A percentile compares a stretch with the other conserved stretches of the same genome.
These are phyloP conservation scores for Mamestra brassicae DNA, from an alignment of 2,888 invertebrate genomes.

Conservation along the genomic window DNA sequence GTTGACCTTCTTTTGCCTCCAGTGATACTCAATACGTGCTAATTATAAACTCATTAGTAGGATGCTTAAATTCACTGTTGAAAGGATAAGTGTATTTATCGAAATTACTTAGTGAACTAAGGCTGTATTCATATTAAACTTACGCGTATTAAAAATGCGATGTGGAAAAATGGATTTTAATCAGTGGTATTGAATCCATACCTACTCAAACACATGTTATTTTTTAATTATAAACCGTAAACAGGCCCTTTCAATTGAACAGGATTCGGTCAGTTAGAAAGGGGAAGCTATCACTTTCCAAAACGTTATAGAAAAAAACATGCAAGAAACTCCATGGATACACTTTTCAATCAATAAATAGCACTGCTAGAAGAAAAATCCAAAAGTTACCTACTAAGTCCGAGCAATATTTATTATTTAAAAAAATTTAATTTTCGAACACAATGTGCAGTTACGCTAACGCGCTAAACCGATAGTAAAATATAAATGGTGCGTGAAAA, in stretches of 20 bases:
- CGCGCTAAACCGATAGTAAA: slow-evolving; percentile 74
- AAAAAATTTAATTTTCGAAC: slow-evolving; percentile 38
- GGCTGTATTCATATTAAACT: background rate
- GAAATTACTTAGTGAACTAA: too few relatives aligned
- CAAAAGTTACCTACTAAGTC: background rate
- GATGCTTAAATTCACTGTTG: too few relatives aligned
- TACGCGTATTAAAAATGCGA: too few relatives aligned
- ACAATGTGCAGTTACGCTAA: slow-evolving; percentile 56
- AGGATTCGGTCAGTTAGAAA: too few relatives aligned
- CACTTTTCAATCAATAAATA: background rate
- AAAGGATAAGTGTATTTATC: too few relatives aligned
- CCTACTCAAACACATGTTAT: too few relatives aligned
- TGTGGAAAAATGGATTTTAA: too few relatives aligned
- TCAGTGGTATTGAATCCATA: too few relatives aligned
- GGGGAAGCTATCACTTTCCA: background rate
- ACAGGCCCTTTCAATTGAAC: too few relatives aligned
- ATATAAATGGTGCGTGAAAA: slow-evolving; percentile 84
- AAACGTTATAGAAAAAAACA: background rate
- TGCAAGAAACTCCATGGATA: background rate
- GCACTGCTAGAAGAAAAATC: background rate
- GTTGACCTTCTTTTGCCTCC: background rate
- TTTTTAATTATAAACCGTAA: too few relatives aligned
- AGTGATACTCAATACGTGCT: slow-evolving; percentile 4
- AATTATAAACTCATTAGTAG: background rate
- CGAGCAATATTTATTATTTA: background rate